These are phyloP conservation scores for Oedothorax gibbosus DNA, from an alignment of 1,140 invertebrate genomes.

Conservation along the genomic window DNA sequence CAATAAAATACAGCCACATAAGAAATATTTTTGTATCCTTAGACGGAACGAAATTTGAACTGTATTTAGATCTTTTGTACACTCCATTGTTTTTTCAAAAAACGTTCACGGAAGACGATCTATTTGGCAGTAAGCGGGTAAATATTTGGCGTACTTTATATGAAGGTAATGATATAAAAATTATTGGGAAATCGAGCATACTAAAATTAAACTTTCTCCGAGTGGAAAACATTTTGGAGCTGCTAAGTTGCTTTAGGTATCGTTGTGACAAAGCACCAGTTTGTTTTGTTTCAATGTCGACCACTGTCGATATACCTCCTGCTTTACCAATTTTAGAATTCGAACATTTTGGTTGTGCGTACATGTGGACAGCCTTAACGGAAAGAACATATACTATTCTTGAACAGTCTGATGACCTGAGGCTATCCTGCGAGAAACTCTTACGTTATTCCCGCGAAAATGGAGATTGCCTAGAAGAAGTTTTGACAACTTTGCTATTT, in stretches of 20 bases:
- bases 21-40: constrained; percentile 5
- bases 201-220: background rate
- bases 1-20: constrained; percentile 6
- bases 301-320: background rate
- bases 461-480: constrained; percentile 6
- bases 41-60: background rate
- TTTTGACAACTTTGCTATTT: background rate
- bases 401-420: constrained; percentile 5
- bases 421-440: background rate
- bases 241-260: constrained; percentile 15
- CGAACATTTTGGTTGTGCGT: constrained; percentile 17
- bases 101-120: background rate
- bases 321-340: background rate
- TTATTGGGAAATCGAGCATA: constrained; percentile 27
- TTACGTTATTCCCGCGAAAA: background rate
- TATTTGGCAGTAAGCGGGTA: too few species aligned
- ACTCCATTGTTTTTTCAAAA: constrained; percentile 19
- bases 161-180: background rate
- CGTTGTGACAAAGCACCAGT: constrained; percentile 28
- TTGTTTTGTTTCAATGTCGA: background rate
- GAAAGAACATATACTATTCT: constrained; percentile 9
- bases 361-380: constrained; percentile 19
- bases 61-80: constrained; percentile 28
- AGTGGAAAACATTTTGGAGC: background rate
- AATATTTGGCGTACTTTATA: background rate